Percentiles rank a stretch among this genome's conserved stretches.
Evolutionary conservation across 2,888 invertebrate genomes (phyloP).

Genomic region (Stictocephala bisonia): DNA sequence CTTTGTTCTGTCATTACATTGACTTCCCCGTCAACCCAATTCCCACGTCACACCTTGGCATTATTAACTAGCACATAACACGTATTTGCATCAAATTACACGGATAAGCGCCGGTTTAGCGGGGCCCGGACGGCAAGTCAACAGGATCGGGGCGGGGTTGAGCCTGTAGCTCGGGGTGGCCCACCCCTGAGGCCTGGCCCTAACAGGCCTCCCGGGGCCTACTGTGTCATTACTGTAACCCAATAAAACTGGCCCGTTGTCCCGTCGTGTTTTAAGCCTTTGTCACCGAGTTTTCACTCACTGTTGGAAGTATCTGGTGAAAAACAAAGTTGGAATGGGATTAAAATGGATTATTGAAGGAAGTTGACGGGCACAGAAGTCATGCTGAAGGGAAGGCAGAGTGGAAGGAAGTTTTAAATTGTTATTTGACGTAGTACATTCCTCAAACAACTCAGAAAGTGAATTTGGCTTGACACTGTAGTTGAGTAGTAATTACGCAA

Average conservation of each 20-base stretch:
- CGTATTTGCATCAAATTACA: slow-evolving; percentile 20
- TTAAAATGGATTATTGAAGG: too few species aligned
- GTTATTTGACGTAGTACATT: too few species aligned
- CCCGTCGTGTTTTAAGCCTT: slow-evolving; percentile 12
- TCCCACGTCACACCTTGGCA: background rate
- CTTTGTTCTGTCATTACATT: too few species aligned
- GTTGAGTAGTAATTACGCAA: too few species aligned
- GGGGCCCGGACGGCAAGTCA: slow-evolving; percentile 1
- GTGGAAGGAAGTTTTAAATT: too few species aligned
- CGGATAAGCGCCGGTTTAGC: slow-evolving; percentile 8
- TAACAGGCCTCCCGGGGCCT: slow-evolving; percentile 20
- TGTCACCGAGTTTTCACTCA: background rate
- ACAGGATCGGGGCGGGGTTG: slow-evolving; percentile 22
- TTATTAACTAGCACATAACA: slow-evolving; percentile 4
- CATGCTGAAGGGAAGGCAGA: too few species aligned
- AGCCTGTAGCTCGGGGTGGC: slow-evolving; percentile 16
- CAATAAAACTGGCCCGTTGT: slow-evolving; percentile 19
- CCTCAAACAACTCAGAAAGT: too few species aligned
- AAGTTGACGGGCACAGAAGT: too few species aligned
- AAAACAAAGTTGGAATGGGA: background rate
- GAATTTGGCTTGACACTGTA: too few species aligned
- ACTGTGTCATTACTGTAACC: slow-evolving; percentile 26
- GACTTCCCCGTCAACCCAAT: too few species aligned
- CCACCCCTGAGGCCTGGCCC: background rate
- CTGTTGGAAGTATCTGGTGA: background rate